Percentiles rank a stretch among this genome's conserved stretches.
phyloP scores from a whole-genome alignment of 53 echinoderm and acorn worm species.

The Holothuria scabra region DNA sequence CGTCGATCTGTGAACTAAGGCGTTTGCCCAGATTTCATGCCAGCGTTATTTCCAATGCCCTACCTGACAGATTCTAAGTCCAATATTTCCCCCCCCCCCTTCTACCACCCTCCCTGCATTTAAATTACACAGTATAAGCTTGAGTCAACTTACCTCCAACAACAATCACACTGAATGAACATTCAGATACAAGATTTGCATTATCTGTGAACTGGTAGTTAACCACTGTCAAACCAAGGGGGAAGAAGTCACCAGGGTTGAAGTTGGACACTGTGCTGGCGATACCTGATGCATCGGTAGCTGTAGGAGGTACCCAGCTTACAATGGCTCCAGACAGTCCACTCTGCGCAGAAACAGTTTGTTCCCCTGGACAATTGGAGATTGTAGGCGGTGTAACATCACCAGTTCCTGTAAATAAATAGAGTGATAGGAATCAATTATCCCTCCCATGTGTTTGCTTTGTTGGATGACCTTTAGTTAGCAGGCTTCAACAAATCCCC shows the following conservation, averaged over 20 bases:
- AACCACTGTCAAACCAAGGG: conserved; percentile 55
- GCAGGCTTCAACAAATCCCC: too few species aligned
- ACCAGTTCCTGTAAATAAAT: conserved; percentile 18
- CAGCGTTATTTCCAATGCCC: too few species aligned
- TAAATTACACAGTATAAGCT: too few species aligned
- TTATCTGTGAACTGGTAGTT: conserved; percentile 68
- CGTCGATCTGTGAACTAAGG: too few species aligned
- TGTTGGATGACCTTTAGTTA: too few species aligned
- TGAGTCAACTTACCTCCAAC: conserved; percentile 45
- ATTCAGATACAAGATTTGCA: conserved; percentile 51
- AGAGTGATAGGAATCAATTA: not conserved
- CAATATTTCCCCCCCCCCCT: too few species aligned
- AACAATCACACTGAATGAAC: conserved; percentile 66
- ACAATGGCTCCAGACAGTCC: conserved; percentile 47
- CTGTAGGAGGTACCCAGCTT: conserved; percentile 61
- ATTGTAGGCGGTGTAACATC: conserved; percentile 59
- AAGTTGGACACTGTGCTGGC: conserved; percentile 15
- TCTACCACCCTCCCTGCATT: too few species aligned
- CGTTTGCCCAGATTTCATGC: too few species aligned
- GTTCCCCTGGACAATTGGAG: conserved; percentile 59
- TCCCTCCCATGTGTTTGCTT: too few species aligned
- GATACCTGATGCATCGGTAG: conserved; percentile 61
- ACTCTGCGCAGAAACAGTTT: conserved; percentile 37
- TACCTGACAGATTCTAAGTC: too few species aligned
- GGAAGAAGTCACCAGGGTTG: conserved; percentile 50